Conservation (phyloP, 2,797 vertebrate species). For the Etheostoma nigrum region DNA sequence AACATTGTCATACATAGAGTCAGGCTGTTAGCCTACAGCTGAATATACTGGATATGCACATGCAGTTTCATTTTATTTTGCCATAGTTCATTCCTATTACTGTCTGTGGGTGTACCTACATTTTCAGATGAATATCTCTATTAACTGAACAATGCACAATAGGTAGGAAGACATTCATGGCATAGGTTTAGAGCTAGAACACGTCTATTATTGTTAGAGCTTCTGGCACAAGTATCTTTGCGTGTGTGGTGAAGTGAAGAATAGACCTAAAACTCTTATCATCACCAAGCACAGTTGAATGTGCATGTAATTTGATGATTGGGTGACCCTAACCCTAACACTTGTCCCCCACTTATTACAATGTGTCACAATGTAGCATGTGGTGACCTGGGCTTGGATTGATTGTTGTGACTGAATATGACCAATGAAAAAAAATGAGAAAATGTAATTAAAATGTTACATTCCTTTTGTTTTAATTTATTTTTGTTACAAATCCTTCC, state of each 20-base stretch:
- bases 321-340: conserved; percentile 4
- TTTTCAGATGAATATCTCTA: not conserved
- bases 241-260: not conserved
- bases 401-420: not conserved
- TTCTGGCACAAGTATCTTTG: not conserved
- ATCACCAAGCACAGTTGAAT: conserved; percentile 25
- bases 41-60: not conserved
- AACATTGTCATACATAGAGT: not conserved
- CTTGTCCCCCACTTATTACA: not conserved
- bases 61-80: not conserved
- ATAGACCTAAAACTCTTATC: conserved; percentile 23
- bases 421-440: conserved; percentile 1
- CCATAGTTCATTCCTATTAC: not conserved
- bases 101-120: not conserved
- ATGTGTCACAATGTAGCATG: not conserved
- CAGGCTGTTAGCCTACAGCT: no score
- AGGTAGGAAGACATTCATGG: not conserved
- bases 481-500: not conserved
- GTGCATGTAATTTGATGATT: not conserved
- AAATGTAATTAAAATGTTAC: not conserved
- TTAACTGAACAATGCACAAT: not conserved
- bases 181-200: not conserved
- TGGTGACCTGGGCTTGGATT: not conserved
- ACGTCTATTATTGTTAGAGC: not conserved
- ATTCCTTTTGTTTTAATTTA: not conserved